Conservation (phyloP, 2,888 invertebrate species). For the Drosophila neonasuta region DNA sequence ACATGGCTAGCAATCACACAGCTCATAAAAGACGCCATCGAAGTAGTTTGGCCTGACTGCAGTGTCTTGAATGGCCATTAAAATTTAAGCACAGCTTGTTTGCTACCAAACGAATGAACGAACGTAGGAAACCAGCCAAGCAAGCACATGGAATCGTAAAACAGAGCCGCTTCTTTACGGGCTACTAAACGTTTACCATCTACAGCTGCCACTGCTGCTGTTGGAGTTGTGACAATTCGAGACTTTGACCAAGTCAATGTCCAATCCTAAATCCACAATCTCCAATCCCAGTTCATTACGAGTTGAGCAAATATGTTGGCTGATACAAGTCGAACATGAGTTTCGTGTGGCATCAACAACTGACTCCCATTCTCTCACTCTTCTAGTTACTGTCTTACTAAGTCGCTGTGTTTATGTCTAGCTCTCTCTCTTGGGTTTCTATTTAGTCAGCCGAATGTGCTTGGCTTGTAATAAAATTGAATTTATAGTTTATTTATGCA, state of each 20-base stretch:
- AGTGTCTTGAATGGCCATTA: constrained; percentile 68
- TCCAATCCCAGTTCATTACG: constrained; percentile 13
- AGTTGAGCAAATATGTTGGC: constrained; percentile 63
- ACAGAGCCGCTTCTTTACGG: constrained; percentile 49
- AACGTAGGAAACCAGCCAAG: no score
- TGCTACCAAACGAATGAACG: constrained; percentile 16
- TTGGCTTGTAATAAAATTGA: constrained; percentile 59
- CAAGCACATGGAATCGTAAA: constrained; percentile 45
- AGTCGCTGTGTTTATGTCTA: background rate
- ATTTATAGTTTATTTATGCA: constrained; percentile 78
- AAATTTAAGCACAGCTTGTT: constrained; percentile 70
- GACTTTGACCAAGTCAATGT: constrained; percentile 40
- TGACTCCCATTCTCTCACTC: background rate
- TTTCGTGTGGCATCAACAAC: constrained; percentile 51
- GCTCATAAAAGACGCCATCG: constrained; percentile 69
- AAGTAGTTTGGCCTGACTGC: constrained; percentile 37
- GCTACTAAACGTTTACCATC: constrained; percentile 57
- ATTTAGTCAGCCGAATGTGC: constrained; percentile 39
- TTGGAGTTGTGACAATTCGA: constrained; percentile 11
- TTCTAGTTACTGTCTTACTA: background rate
- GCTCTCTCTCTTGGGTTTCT: constrained; percentile 14
- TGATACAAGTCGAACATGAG: constrained; percentile 54
- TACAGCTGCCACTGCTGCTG: constrained; percentile 39
- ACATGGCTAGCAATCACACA: constrained; percentile 66
- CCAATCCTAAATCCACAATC: constrained; percentile 19